Evolutionary conservation across 37 sponge, comb jelly and placozoan species (phyloP).

Genomic region (Bolinopsis microptera): DNA sequence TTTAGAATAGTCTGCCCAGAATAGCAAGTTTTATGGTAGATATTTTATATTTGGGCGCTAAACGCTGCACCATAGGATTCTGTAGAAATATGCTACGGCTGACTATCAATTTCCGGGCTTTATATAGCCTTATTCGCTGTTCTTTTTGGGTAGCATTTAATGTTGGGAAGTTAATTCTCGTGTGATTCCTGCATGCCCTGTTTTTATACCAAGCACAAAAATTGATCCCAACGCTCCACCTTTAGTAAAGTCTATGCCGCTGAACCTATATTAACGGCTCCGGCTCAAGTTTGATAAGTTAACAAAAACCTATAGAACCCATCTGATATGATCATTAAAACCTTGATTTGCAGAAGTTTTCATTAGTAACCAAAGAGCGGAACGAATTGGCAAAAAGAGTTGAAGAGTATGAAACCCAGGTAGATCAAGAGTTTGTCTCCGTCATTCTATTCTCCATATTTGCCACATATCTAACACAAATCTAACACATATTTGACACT

Average conservation of each 20-base stretch:
- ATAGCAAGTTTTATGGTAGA: too few relatives aligned
- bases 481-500: not conserved
- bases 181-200: not conserved
- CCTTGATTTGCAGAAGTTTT: slow-evolving; percentile 1
- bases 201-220: not conserved
- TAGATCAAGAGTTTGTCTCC: not conserved
- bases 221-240: too few relatives aligned
- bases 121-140: not conserved
- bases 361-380: slow-evolving; percentile 35
- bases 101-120: not conserved
- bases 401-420: slow-evolving; percentile 62
- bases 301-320: too few relatives aligned
- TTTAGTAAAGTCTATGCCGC: too few relatives aligned
- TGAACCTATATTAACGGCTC: too few relatives aligned
- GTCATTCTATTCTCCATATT: not conserved
- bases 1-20: too few relatives aligned
- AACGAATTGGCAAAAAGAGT: slow-evolving; percentile 45
- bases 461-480: not conserved
- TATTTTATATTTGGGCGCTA: not conserved
- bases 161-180: not conserved
- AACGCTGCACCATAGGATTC: not conserved
- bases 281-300: too few relatives aligned
- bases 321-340: not conserved
- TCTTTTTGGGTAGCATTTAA: not conserved
- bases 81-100: not conserved